Evolutionary conservation across 2,113 vertebrate genomes (phyloP).

Genomic region (Notarius lentiginosus): DNA sequence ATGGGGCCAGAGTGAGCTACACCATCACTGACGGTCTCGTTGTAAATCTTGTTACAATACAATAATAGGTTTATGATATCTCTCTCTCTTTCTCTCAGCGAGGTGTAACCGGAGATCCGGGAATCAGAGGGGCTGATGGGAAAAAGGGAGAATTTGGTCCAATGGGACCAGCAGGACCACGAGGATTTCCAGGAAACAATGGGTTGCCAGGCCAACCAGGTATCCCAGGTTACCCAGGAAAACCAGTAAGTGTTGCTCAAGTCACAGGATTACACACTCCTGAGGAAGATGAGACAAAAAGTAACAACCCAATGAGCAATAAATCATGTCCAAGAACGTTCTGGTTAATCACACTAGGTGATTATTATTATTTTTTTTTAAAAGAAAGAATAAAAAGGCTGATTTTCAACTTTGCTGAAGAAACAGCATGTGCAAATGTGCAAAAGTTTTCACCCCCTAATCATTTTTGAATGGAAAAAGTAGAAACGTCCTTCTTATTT

Average conservation of each 20-base stretch:
- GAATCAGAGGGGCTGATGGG: constrained; percentile 53
- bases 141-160: constrained; percentile 55
- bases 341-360: neutral
- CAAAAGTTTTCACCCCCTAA: neutral
- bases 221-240: constrained; percentile 58
- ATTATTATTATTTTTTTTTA: neutral
- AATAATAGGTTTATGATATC: neutral
- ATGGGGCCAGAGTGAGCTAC: too few species aligned
- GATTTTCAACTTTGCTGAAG: neutral
- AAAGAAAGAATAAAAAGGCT: neutral
- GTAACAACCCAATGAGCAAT: neutral
- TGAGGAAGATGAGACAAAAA: neutral
- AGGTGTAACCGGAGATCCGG: constrained; percentile 51
- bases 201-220: constrained; percentile 58
- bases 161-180: constrained; percentile 46
- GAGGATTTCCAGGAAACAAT: constrained; percentile 51
- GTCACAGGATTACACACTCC: neutral
- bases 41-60: neutral
- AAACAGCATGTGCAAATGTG: neutral
- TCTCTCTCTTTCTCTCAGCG: constrained; percentile 22
- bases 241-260: constrained; percentile 49
- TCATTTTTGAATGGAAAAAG: neutral
- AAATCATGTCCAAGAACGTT: neutral
- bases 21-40: too few species aligned
- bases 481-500: neutral